These are phyloP conservation scores for Diplazon laetatorius DNA, from an alignment of 2,888 invertebrate species.

Conservation along the genomic window DNA sequence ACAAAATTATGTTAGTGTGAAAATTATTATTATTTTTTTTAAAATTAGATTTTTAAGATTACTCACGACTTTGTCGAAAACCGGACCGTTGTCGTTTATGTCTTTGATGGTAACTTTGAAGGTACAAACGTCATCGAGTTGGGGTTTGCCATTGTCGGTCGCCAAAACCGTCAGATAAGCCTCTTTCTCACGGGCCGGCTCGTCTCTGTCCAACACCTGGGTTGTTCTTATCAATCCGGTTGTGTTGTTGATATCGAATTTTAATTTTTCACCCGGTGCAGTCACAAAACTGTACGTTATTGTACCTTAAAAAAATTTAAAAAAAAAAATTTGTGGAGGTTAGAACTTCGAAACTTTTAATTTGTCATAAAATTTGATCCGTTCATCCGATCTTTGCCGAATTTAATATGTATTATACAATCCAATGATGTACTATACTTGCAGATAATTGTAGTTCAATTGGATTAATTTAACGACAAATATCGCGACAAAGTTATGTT, in stretches of 20 bases:
- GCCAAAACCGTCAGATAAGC: constrained; percentile 94
- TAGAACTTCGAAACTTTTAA: too few relatives aligned
- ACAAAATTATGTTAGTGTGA: too few relatives aligned
- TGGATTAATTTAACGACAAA: too few relatives aligned
- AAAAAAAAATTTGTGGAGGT: too few relatives aligned
- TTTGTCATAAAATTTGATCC: too few relatives aligned
- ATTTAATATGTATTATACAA: too few relatives aligned
- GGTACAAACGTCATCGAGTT: constrained; percentile 95
- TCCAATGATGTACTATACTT: too few relatives aligned
- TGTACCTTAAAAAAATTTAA: constrained; percentile 82
- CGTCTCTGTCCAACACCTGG: constrained; percentile 94
- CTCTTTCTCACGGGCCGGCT: constrained; percentile 92
- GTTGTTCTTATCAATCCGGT: constrained; percentile 91
- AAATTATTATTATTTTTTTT: too few relatives aligned
- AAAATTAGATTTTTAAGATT: constrained; percentile 39
- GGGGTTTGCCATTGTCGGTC: constrained; percentile 95
- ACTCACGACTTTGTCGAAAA: constrained; percentile 91
- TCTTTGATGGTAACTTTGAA: constrained; percentile 95
- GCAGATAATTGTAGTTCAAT: too few relatives aligned
- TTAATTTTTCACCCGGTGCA: constrained; percentile 88
- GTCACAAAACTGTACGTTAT: constrained; percentile 93
- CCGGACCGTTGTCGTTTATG: constrained; percentile 95
- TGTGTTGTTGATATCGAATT: constrained; percentile 90
- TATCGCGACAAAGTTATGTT: too few relatives aligned
- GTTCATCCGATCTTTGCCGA: too few relatives aligned